phyloP scores from a whole-genome alignment of 2,113 vertebrate genomes.

The Piaya cayana region DNA sequence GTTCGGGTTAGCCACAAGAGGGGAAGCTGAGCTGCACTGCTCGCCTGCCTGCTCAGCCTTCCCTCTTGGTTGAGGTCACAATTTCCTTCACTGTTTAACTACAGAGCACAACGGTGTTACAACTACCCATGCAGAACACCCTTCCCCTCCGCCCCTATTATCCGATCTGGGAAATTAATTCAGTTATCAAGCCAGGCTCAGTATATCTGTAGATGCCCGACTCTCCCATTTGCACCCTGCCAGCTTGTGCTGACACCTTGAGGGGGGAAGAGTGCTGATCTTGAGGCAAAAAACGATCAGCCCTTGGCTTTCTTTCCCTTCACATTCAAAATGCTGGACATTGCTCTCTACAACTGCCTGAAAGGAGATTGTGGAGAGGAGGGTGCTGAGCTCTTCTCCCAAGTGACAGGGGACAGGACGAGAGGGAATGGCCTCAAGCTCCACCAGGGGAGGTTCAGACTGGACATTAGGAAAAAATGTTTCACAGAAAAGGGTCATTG shows the following conservation, averaged over 20 bases:
- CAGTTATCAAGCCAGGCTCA: not conserved
- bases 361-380: too few species aligned
- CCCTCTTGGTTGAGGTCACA: accelerated
- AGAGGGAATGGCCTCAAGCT: too few species aligned
- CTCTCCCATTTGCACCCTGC: not conserved
- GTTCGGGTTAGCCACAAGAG: conserved; percentile 48
- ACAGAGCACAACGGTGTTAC: accelerated
- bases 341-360: too few species aligned
- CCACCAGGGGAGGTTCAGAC: too few species aligned
- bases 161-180: not conserved
- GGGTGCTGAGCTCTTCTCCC: too few species aligned
- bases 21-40: not conserved
- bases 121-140: accelerated
- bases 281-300: not conserved
- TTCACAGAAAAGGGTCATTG: too few species aligned
- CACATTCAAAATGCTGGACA: too few species aligned
- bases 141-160: accelerated
- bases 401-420: too few species aligned
- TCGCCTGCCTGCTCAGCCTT: not conserved
- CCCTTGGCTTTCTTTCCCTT: not conserved
- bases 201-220: not conserved
- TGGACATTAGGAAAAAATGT: too few species aligned
- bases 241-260: not conserved
- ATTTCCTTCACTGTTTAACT: not conserved
- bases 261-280: accelerated